Evolutionary conservation across 2,113 vertebrate species (phyloP), one percentile per base, ranked within the genome.

Genomic region (Syngnathus scovelli): DNA sequence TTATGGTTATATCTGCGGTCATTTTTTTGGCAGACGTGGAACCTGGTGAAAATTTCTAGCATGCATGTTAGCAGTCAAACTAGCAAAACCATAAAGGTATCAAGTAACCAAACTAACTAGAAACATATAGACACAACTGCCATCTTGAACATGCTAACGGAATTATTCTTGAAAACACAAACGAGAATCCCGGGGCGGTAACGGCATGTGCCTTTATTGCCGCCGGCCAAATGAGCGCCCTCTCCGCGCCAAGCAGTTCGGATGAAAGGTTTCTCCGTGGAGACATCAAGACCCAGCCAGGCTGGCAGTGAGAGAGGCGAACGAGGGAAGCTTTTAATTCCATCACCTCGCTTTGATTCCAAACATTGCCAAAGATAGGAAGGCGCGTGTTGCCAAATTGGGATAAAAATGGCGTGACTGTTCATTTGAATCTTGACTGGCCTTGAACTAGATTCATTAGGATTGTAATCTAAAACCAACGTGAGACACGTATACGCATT

Each of bases 251-350:
- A 27, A 27, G 27, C 55, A 64, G 66, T 68, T 79, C 64, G 76
- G 77, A 85, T 83, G 52, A 76, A 85, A 81, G 68, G 66, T 60
- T 74, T 4, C 60, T 6, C 46, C 55, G 75, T 43, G 38, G 69
- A 51, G 56, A 39, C 60, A 61, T 23, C 39, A 8, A 36, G 43
- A 74, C 33, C 67, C 67, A 73, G 65, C 68, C 66, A 70, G 75
- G 70, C 61, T 70, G 66, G 44, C 60, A 41, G 19, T 23, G 23
- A 46, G 65, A 46, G 39, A 69, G 36, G 56, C 66, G 66, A 69
- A 66, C 56, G n/a, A 69, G 61, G 71, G 61, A 72, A n/a, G 60
- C 61, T 67, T 76, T 83, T 80, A 74, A 77, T 77, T 65, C 67
- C 19, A 7, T 73, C 43, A 23, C 44, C 41, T 49, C 18, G 63